These are phyloP conservation scores for Caerostris extrusa DNA, from an alignment of 1,140 invertebrate genomes.

Conservation along the genomic window DNA sequence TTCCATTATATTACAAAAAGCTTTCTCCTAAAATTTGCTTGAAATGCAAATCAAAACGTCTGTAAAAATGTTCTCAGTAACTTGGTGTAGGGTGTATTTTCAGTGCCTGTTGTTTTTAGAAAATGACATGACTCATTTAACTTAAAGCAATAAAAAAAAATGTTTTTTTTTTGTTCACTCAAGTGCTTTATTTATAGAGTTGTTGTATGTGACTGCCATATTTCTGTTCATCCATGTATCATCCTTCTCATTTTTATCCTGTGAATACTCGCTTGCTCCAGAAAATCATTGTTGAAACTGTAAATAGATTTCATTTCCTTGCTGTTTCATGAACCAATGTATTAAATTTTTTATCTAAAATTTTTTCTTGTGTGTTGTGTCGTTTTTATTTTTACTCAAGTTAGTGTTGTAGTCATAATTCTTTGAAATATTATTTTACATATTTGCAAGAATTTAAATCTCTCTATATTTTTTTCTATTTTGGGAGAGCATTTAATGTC, in stretches of 20 bases:
- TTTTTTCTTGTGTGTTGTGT: neutral
- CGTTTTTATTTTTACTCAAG: neutral
- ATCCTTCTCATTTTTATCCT: slow-evolving; percentile 10
- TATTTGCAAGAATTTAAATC: no score
- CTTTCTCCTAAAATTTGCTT: no score
- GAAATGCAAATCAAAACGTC: no score
- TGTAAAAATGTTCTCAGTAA: no score
- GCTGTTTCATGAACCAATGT: slow-evolving; percentile 62
- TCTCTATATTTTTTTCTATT: no score
- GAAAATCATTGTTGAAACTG: slow-evolving; percentile 67
- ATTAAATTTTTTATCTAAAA: slow-evolving; percentile 74
- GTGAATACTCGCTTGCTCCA: slow-evolving; percentile 18
- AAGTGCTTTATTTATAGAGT: slow-evolving; percentile 67
- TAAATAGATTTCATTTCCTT: slow-evolving; percentile 65
- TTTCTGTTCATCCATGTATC: slow-evolving; percentile 49
- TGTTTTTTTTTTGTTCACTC: neutral
- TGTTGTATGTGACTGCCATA: slow-evolving; percentile 61
- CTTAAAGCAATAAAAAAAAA: neutral
- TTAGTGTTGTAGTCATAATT: neutral
- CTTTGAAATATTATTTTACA: neutral
- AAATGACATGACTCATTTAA: neutral
- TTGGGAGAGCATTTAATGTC: no score
- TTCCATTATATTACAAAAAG: no score
- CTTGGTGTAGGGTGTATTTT: slow-evolving; percentile 9
- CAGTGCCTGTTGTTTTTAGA: slow-evolving; percentile 1